Conservation (phyloP, 1,140 invertebrate species). For the Drosophila nigromelanica region DNA sequence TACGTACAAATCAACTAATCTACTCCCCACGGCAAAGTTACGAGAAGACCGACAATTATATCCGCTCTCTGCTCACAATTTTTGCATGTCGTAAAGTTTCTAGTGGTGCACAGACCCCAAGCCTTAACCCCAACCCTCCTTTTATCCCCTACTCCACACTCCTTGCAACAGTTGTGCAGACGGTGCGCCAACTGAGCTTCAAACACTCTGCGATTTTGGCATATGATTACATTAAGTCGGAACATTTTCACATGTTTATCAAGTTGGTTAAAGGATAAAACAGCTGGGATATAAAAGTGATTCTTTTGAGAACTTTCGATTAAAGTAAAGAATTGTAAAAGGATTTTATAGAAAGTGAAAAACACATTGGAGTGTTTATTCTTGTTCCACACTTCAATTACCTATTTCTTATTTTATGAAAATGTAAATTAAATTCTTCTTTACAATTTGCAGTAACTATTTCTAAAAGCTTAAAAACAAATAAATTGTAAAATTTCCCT, state of each 20-base stretch:
- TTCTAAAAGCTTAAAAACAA: too few species aligned
- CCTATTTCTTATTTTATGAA: too few species aligned
- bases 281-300: too few species aligned
- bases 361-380: too few species aligned
- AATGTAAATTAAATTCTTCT: too few species aligned
- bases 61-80: constrained; percentile 81
- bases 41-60: constrained; percentile 82
- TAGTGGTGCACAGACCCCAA: constrained; percentile 68
- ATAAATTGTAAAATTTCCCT: too few species aligned
- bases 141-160: not conserved
- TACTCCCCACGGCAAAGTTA: constrained; percentile 81
- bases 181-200: constrained; percentile 28
- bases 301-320: too few species aligned
- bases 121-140: constrained; percentile 18
- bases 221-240: constrained; percentile 1
- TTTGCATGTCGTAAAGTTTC: constrained; percentile 82
- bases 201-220: constrained; percentile 6
- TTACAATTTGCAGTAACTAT: too few species aligned
- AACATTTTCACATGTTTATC: not conserved
- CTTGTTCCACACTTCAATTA: too few species aligned
- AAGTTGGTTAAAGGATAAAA: not conserved
- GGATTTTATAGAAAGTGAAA: too few species aligned
- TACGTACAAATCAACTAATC: constrained; percentile 79
- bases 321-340: too few species aligned
- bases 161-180: constrained; percentile 15